phyloP scores from a whole-genome alignment of 2,797 vertebrate species.

The Cichlasoma orientale region DNA sequence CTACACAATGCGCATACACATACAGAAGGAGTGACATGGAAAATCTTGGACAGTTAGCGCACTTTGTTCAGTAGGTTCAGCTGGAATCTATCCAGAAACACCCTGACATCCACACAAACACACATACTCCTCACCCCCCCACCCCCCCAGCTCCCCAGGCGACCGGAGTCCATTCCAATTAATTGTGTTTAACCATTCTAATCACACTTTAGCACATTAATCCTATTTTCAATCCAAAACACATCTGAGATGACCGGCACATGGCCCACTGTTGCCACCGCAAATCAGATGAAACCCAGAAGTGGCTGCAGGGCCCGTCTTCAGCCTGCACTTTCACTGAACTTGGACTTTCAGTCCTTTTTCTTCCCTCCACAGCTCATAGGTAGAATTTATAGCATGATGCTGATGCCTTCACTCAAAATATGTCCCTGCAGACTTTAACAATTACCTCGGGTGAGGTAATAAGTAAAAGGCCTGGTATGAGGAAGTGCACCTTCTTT shows the following conservation, averaged over 20 bases:
- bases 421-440: constrained; percentile 89
- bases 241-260: constrained; percentile 90
- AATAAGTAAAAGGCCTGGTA: constrained; percentile 73
- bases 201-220: constrained; percentile 99
- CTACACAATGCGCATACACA: constrained; percentile 44
- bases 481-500: constrained; percentile 64
- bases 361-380: constrained; percentile 71
- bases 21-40: constrained; percentile 85
- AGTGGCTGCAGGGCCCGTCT: constrained; percentile 83
- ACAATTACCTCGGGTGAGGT: constrained; percentile 87
- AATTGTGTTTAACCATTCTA: constrained; percentile 99
- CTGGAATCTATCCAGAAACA: constrained; percentile 91
- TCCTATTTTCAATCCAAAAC: constrained; percentile 99
- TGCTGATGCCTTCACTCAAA: constrained; percentile 89
- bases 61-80: constrained; percentile 91
- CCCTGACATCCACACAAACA: constrained; percentile 56
- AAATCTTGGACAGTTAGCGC: constrained; percentile 89
- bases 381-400: constrained; percentile 93
- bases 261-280: constrained; percentile 86
- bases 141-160: constrained; percentile 68
- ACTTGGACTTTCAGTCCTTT: constrained; percentile 85
- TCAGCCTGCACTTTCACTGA: constrained; percentile 95
- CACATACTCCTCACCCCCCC: background rate
- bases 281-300: constrained; percentile 96
- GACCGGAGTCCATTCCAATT: constrained; percentile 94